phyloP scores from a whole-genome alignment of 2,888 invertebrate genomes.

The Epistrophella euchroma region DNA sequence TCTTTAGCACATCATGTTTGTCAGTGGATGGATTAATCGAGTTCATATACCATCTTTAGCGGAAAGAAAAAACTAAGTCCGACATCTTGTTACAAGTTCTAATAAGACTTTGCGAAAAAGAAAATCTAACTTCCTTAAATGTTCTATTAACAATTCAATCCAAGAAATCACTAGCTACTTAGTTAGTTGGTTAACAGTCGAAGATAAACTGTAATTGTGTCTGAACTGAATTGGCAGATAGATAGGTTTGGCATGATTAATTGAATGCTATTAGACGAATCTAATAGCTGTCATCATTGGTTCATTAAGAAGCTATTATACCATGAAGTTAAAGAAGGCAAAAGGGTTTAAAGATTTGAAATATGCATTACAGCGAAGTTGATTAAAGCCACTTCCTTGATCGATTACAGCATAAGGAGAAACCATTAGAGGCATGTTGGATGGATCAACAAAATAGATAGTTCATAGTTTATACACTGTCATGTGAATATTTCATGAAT shows the following conservation, averaged over 20 bases:
- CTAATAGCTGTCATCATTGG: conserved; percentile 47
- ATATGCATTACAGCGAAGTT: conserved; percentile 7
- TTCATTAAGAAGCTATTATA: conserved; percentile 30
- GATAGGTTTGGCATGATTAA: conserved; percentile 25
- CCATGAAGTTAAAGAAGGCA: not conserved
- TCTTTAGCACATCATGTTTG: conserved; percentile 39
- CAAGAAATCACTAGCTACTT: not conserved
- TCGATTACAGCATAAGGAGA: not conserved
- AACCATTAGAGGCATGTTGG: not conserved
- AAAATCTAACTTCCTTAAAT: conserved; percentile 28
- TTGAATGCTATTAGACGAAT: conserved; percentile 26
- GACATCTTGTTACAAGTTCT: conserved; percentile 42
- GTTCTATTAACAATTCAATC: conserved; percentile 19
- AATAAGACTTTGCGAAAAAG: not conserved
- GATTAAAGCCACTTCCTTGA: conserved; percentile 30
- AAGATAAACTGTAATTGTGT: conserved; percentile 7
- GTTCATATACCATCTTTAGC: not conserved
- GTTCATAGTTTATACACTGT: not conserved
- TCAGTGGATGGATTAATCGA: not conserved
- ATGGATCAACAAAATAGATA: not conserved
- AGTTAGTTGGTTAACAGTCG: not conserved
- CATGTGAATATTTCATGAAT: not conserved
- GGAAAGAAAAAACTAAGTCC: not conserved
- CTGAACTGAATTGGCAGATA: not conserved
- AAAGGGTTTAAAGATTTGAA: conserved; percentile 1